Evolutionary conservation across 53 echinoderm and acorn worm genomes (phyloP).

Genomic region (Echinometra lucunter): DNA sequence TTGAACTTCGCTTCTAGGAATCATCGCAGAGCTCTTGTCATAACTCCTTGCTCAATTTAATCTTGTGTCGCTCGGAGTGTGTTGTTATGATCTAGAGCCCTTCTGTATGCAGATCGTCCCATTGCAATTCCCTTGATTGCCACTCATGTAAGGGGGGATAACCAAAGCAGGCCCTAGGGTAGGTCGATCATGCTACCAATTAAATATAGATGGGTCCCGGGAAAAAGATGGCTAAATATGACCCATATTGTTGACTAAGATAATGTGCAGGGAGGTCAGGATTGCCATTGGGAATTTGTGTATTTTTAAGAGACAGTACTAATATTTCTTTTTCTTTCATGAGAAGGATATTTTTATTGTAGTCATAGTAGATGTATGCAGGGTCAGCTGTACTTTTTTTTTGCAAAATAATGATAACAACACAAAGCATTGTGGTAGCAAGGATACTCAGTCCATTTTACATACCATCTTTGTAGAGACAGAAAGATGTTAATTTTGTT

Average conservation of each 20-base stretch:
- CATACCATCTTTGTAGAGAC: too few species aligned
- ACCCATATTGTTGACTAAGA: conserved; percentile 31
- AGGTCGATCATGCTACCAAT: conserved; percentile 42
- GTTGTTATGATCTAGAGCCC: not conserved
- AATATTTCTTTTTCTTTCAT: not conserved
- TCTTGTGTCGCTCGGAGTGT: not conserved
- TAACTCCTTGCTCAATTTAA: conserved; percentile 9
- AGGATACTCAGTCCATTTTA: too few species aligned
- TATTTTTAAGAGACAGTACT: not conserved
- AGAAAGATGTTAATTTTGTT: too few species aligned
- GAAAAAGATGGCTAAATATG: conserved; percentile 8
- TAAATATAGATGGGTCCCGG: conserved; percentile 14
- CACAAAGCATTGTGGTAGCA: too few species aligned
- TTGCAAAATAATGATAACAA: too few species aligned
- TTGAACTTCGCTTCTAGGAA: too few species aligned
- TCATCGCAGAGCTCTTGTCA: too few species aligned
- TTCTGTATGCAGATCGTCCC: conserved; percentile 20
- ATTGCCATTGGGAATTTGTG: conserved; percentile 1
- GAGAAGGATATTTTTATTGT: not conserved
- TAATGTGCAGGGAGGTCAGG: not conserved
- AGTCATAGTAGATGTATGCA: not conserved
- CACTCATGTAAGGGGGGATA: not conserved
- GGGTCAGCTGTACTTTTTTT: not conserved
- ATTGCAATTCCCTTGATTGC: conserved; percentile 2
- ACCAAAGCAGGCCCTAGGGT: not conserved